Evolutionary conservation across 2,888 invertebrate genomes (phyloP).

Genomic region (Trisateles emortualis): DNA sequence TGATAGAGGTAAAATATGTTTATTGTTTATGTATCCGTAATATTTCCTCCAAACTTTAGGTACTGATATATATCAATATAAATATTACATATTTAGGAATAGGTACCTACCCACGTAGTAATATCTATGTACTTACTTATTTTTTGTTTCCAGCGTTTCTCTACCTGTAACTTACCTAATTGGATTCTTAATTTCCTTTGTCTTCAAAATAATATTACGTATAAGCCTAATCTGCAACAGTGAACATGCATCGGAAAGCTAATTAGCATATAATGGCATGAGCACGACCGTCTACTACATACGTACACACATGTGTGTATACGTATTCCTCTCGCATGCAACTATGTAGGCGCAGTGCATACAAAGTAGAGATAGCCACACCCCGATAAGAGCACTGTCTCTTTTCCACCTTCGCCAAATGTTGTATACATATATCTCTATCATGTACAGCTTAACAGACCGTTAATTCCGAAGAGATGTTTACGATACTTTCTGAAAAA

Average conservation of each 20-base stretch:
- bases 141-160: slow-evolving; percentile 3
- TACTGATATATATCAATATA: no score
- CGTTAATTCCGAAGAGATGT: slow-evolving; percentile 58
- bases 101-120: no score
- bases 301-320: slow-evolving; percentile 29
- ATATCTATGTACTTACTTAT: not conserved
- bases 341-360: slow-evolving; percentile 72
- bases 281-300: slow-evolving; percentile 59
- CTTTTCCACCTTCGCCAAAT: slow-evolving; percentile 60
- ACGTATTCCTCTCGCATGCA: slow-evolving; percentile 64
- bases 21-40: not conserved
- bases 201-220: slow-evolving; percentile 43
- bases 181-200: slow-evolving; percentile 39
- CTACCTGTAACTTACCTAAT: slow-evolving; percentile 29
- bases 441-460: slow-evolving; percentile 53
- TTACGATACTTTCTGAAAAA: slow-evolving; percentile 58
- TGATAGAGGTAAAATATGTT: not conserved
- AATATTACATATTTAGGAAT: no score
- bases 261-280: slow-evolving; percentile 76
- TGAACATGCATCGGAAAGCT: slow-evolving; percentile 65
- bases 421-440: slow-evolving; percentile 35
- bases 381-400: slow-evolving; percentile 71
- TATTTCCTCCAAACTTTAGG: no score
- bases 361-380: slow-evolving; percentile 81
- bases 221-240: slow-evolving; percentile 56